These are phyloP conservation scores for Molossus alvarezi DNA, from an alignment of 2,797 vertebrate species.

Conservation along the genomic window DNA sequence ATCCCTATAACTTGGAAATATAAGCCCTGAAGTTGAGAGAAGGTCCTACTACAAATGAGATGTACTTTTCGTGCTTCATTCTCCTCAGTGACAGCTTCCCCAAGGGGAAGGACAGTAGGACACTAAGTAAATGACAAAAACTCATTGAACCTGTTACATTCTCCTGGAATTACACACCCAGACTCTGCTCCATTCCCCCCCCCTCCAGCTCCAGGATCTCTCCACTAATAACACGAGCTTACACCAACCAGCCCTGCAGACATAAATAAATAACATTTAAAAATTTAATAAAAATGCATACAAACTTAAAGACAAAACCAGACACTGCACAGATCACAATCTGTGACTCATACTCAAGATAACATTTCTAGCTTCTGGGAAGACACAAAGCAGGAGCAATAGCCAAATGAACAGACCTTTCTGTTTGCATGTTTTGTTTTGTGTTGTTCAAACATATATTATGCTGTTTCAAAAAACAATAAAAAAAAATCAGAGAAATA, in stretches of 20 bases:
- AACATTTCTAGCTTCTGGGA: slow-evolving; percentile 12
- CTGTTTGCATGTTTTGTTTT: background rate
- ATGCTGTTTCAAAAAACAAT: background rate
- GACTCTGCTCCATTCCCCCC: background rate
- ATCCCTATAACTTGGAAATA: background rate
- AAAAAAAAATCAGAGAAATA: slow-evolving; percentile 27
- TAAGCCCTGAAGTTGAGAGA: background rate
- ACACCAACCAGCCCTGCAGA: background rate
- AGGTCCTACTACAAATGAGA: background rate
- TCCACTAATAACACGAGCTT: background rate
- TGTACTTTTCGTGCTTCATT: background rate
- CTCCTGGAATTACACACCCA: background rate
- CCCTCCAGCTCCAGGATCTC: background rate
- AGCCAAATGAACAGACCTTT: background rate
- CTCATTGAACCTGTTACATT: background rate
- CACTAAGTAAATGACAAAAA: background rate
- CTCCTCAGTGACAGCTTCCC: fast-evolving
- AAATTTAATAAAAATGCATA: background rate
- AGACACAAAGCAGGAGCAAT: background rate
- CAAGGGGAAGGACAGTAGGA: background rate
- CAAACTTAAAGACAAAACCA: background rate
- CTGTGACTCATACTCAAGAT: background rate
- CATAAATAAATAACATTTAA: background rate
- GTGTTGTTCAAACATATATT: background rate
- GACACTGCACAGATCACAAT: background rate